These are phyloP conservation scores for Volucella bombylans DNA, from an alignment of 2,888 invertebrate species.

Conservation along the genomic window DNA sequence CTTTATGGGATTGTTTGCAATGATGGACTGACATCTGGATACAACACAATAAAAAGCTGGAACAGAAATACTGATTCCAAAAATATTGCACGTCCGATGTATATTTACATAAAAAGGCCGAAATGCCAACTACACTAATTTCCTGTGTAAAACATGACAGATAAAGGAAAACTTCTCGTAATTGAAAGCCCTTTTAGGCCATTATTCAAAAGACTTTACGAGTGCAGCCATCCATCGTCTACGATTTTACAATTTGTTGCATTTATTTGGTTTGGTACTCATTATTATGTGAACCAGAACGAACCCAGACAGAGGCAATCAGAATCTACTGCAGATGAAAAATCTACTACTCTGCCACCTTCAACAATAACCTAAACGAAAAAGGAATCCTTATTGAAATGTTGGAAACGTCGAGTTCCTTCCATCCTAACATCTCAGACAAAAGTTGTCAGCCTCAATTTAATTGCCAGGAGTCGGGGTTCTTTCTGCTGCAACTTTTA, in stretches of 20 bases:
- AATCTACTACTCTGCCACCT: conserved; percentile 19
- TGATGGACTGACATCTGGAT: too few relatives aligned
- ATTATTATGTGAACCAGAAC: not conserved
- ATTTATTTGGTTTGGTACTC: conserved; percentile 22
- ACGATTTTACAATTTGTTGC: conserved; percentile 11
- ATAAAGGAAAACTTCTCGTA: conserved; percentile 8
- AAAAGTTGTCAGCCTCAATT: conserved; percentile 2
- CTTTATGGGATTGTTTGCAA: too few relatives aligned
- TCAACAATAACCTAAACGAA: conserved; percentile 1
- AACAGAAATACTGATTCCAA: too few relatives aligned
- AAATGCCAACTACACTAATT: not conserved
- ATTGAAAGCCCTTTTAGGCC: conserved; percentile 24
- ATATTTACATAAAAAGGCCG: too few relatives aligned
- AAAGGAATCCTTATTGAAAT: conserved; percentile 15
- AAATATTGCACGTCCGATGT: too few relatives aligned
- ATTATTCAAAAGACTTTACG: not conserved
- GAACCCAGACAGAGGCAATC: conserved; percentile 20
- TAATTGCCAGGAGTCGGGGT: not conserved
- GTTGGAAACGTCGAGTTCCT: not conserved
- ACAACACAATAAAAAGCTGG: too few relatives aligned
- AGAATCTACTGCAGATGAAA: conserved; percentile 2
- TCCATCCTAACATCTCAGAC: not conserved
- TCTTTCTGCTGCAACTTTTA: not conserved
- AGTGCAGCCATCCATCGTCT: conserved; percentile 23
- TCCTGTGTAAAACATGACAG: not conserved